Evolutionary conservation across 2,113 vertebrate species (phyloP).

Genomic region (Aplodontia rufa): DNA sequence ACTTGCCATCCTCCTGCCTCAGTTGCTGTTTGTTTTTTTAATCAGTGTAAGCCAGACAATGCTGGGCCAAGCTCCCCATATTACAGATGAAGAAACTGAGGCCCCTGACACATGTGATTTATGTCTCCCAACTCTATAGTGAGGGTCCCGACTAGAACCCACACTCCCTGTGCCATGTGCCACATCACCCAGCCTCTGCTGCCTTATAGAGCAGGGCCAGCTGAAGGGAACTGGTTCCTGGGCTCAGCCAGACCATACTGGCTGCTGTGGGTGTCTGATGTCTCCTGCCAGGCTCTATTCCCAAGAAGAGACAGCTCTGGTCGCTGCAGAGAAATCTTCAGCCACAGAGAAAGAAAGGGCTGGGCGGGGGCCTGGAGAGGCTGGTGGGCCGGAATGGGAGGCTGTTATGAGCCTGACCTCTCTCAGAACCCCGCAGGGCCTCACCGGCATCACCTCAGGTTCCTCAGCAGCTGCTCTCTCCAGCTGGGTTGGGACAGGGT

Average conservation of each 20-base stretch:
- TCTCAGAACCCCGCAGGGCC: not conserved
- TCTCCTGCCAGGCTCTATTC: not conserved
- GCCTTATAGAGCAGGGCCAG: not conserved
- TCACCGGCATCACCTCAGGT: not conserved
- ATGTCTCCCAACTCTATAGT: not conserved
- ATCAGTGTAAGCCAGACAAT: not conserved
- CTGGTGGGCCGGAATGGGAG: not conserved
- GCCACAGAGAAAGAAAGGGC: not conserved
- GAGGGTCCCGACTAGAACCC: not conserved
- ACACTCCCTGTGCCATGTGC: not conserved
- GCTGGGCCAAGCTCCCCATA: not conserved
- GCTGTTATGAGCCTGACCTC: fast-evolving
- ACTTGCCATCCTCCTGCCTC: too few relatives aligned
- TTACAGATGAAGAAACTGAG: not conserved
- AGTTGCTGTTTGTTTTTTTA: not conserved
- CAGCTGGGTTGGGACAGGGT: not conserved
- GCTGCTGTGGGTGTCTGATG: not conserved
- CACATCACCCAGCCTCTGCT: fast-evolving
- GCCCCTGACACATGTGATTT: not conserved
- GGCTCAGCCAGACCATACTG: not conserved
- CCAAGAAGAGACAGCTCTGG: not conserved
- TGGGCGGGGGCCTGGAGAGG: not conserved
- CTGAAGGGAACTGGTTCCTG: too few relatives aligned
- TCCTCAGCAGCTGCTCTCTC: not conserved
- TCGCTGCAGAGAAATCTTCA: not conserved